phyloP scores from a whole-genome alignment of 2,113 vertebrate genomes.

The Zonotrichia leucophrys region DNA sequence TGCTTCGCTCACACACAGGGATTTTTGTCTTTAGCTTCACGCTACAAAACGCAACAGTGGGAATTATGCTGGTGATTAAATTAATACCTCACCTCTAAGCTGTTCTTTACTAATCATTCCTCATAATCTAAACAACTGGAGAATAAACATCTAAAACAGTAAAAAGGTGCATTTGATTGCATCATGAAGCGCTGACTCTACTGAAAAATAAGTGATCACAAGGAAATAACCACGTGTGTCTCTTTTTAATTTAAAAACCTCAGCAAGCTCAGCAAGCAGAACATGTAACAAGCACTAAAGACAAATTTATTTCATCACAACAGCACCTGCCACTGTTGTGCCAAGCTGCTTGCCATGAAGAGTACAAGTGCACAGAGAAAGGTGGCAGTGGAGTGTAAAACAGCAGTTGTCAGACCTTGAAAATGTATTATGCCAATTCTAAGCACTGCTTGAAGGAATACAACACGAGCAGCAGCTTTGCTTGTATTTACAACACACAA shows the following conservation, averaged over 20 bases:
- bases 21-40: background rate
- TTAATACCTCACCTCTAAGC: background rate
- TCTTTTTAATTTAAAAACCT: conserved; percentile 19
- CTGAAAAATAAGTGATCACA: background rate
- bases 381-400: conserved; percentile 16
- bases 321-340: background rate
- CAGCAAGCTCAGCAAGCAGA: background rate
- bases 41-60: background rate
- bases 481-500: background rate
- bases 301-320: conserved; percentile 35
- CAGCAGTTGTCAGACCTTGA: background rate
- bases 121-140: background rate
- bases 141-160: background rate
- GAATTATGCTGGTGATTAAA: conserved; percentile 4
- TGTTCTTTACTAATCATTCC: background rate
- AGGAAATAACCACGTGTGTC: background rate
- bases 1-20: background rate
- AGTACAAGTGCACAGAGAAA: background rate
- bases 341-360: background rate
- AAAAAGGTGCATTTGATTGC: background rate
- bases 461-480: background rate
- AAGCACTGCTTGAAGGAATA: background rate
- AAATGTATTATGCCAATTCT: background rate
- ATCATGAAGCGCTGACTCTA: background rate
- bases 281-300: background rate